These are phyloP conservation scores for Empidonax alnorum DNA, from an alignment of 2,113 vertebrate genomes.

Conservation along the genomic window DNA sequence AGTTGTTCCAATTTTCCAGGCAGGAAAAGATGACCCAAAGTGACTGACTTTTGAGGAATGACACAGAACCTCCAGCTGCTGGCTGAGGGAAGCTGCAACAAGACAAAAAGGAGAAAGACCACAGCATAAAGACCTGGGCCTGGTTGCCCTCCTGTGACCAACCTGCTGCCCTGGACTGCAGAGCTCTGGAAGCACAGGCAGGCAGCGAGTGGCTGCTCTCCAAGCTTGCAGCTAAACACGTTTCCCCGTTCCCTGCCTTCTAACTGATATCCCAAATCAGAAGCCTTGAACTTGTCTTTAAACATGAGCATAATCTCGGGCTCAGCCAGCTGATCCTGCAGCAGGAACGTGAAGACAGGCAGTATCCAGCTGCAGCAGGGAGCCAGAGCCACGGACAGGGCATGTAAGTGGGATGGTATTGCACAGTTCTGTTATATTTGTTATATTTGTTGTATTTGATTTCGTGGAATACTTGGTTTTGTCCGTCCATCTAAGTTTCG, in stretches of 20 bases:
- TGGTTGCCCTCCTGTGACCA: background rate
- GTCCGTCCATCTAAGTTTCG: background rate
- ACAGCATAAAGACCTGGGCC: background rate
- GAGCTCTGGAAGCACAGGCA: background rate
- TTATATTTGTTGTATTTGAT: background rate
- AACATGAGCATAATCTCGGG: background rate
- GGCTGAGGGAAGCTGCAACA: background rate
- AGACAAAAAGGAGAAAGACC: background rate
- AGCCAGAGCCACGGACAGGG: background rate
- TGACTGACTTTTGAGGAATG: background rate
- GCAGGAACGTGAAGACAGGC: background rate
- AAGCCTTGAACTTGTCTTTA: background rate
- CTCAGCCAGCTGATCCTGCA: background rate
- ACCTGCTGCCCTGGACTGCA: fast-evolving
- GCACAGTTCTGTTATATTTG: background rate
- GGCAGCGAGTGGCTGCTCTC: background rate
- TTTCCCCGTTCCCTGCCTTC: background rate
- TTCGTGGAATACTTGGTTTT: background rate
- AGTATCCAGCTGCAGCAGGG: background rate
- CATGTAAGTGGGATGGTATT: background rate
- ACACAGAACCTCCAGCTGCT: background rate
- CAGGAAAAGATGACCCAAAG: background rate
- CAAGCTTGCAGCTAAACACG: background rate
- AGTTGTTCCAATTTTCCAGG: background rate
- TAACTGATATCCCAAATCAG: background rate